Base-by-base conservation (phyloP, 2,797 vertebrate species). In the Peromyscus attwateri region DNA sequence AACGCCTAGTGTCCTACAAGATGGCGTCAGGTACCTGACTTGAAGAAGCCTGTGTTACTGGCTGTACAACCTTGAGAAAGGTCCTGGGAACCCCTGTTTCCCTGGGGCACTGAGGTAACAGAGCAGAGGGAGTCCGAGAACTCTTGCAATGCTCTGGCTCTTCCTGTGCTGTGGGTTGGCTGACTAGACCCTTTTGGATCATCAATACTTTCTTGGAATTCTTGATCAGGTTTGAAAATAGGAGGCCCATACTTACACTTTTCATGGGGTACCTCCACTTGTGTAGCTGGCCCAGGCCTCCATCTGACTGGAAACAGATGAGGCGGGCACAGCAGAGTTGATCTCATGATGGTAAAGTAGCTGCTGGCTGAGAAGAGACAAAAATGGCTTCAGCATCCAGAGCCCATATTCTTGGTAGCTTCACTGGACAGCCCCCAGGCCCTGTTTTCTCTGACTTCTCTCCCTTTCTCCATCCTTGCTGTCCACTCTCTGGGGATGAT, bases 81-180 rank as follows among this genome's bases (percentile, higher is more conserved):
- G 40, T n/a, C 23, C 64, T 7, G 8, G 46, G 62, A 76, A 40
- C 46, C 17, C 1, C 52, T 55, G 77, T 77, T 55, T 64, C 76
- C 52, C 1, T 4, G 31, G 49, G 25, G 0, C 16, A 13, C 46
- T 62, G 64, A 16, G 80, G 70, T 43, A 43, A 46, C 1, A 13
- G 31, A 27, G 34, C 2, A 12, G n/a, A 17, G 29, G 8, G 80
- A 70, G 13, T 60, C 0, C 1, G 46, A 62, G 87, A 57, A 29
- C 8, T 10, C 0, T 0, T 1, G 11, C 3, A 52, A 75, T 3
- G 55, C 23, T 34, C 3, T 68, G 25, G 0, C 8, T 68, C 29
- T 40, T 60, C 49, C 31, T 1, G 6, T 23, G 60, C 34, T 46
- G 49, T 71, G n/a, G 13, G 87, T 6, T 60, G 77, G 62, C 23